A percentile compares a stretch with the other conserved stretches of the same genome.
Evolutionary conservation across 2,113 vertebrate species (phyloP).

Genomic region (Oryzias woworae): DNA sequence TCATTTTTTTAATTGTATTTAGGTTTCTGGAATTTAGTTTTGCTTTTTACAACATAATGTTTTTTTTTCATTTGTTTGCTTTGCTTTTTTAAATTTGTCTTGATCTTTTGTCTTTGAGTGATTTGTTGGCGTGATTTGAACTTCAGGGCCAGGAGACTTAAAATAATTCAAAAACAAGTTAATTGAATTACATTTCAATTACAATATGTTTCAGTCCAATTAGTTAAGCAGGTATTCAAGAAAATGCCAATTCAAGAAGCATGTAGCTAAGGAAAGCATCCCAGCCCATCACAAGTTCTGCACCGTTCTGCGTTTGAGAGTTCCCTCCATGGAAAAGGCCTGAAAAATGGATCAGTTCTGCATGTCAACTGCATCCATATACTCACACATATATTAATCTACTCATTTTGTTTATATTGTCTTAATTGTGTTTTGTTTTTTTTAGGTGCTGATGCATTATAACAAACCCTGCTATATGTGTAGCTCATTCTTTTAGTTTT

Average conservation of each 20-base stretch:
- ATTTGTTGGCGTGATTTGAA: too few species aligned
- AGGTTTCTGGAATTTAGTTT: too few species aligned
- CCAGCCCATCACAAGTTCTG: not conserved
- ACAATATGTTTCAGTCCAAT: too few species aligned
- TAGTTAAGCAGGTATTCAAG: too few species aligned
- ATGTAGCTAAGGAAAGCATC: not conserved
- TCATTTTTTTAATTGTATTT: too few species aligned
- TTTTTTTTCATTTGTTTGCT: too few species aligned
- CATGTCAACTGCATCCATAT: conserved; percentile 22
- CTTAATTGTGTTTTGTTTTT: conserved; percentile 36
- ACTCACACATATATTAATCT: conserved; percentile 25
- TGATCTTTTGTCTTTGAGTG: too few species aligned
- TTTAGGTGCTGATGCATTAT: conserved; percentile 9
- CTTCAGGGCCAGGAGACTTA: too few species aligned
- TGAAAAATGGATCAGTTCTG: conserved; percentile 13
- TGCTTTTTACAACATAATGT: too few species aligned
- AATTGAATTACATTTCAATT: too few species aligned
- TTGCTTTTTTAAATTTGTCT: too few species aligned
- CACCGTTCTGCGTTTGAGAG: conserved; percentile 5
- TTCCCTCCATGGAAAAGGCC: conserved; percentile 41
- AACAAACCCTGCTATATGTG: conserved; percentile 13
- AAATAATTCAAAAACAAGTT: too few species aligned
- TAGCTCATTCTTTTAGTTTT: conserved; percentile 8
- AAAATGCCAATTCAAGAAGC: not conserved
- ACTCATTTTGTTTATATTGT: conserved; percentile 28